phyloP scores from a whole-genome alignment of 2,113 vertebrate genomes.

The Oryzias melastigma region DNA sequence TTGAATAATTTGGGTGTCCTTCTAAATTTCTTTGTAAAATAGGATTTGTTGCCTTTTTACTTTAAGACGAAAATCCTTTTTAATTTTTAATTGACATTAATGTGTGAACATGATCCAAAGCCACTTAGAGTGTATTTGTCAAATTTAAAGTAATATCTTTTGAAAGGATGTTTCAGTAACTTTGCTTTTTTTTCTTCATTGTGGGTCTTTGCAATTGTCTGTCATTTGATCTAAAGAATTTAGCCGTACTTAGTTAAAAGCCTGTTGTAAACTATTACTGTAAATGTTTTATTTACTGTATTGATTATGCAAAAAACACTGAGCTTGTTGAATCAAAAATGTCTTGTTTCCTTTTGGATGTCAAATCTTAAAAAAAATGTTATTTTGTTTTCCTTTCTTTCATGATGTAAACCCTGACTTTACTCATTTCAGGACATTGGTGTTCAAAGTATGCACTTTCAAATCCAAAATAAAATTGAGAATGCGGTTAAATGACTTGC shows the following conservation, averaged over 20 bases:
- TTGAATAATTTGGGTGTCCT: not conserved
- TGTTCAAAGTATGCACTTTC: constrained; percentile 63
- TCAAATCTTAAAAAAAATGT: constrained; percentile 30
- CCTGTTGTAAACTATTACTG: constrained; percentile 34
- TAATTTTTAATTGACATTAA: constrained; percentile 8
- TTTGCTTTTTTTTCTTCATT: constrained; percentile 16
- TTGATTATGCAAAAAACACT: constrained; percentile 51
- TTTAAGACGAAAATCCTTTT: not conserved
- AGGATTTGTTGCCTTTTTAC: not conserved
- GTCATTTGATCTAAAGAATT: constrained; percentile 28
- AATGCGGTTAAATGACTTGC: constrained; percentile 16
- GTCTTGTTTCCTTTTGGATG: constrained; percentile 34
- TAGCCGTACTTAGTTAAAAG: constrained; percentile 31
- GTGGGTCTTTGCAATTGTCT: constrained; percentile 25
- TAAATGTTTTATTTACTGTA: constrained; percentile 54
- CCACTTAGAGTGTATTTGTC: constrained; percentile 45
- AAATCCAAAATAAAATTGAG: constrained; percentile 61
- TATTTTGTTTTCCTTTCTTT: constrained; percentile 25
- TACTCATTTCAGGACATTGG: constrained; percentile 41
- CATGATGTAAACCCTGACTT: constrained; percentile 46
- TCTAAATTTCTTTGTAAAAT: constrained; percentile 17
- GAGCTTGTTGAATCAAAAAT: constrained; percentile 28
- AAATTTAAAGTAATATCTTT: constrained; percentile 12
- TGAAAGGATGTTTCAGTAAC: constrained; percentile 36
- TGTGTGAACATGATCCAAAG: constrained; percentile 44